These are phyloP conservation scores for Acrossocheilus fasciatus DNA, from an alignment of 2,797 vertebrate species.

Conservation along the genomic window DNA sequence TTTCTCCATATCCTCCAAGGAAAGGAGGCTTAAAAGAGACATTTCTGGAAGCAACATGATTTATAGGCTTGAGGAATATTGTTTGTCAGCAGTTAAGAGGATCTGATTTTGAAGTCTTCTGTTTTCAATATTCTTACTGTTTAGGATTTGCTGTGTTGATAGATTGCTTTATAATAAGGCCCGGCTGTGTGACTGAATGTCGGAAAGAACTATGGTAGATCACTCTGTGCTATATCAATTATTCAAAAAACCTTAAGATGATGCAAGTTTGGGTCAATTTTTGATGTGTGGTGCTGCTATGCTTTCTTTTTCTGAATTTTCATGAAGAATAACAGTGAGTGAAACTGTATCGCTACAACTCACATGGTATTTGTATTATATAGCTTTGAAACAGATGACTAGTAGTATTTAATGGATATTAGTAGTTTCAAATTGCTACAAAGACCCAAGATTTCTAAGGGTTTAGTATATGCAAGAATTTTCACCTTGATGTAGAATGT, in stretches of 20 bases:
- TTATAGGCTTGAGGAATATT: slow-evolving; percentile 21
- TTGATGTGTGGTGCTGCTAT: not conserved
- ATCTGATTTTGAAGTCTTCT: slow-evolving; percentile 29
- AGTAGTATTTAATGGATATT: not conserved
- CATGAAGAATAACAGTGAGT: not conserved
- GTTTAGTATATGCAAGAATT: not conserved
- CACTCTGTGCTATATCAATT: slow-evolving; percentile 19
- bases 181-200: slow-evolving; percentile 7
- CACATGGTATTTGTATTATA: not conserved
- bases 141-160: slow-evolving; percentile 18
- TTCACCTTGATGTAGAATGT: not conserved
- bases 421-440: not conserved
- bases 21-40: not conserved
- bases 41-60: slow-evolving; percentile 20
- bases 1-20: not conserved
- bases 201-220: slow-evolving; percentile 12
- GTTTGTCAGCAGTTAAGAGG: slow-evolving; percentile 39
- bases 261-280: slow-evolving; percentile 34
- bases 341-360: not conserved
- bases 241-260: not conserved
- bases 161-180: slow-evolving; percentile 20
- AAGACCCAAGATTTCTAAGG: not conserved
- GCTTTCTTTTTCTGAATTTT: slow-evolving; percentile 1
- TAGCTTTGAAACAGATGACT: not conserved
- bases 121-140: not conserved